phyloP scores from a whole-genome alignment of 2,113 vertebrate species.

The Hystrix cristata region DNA sequence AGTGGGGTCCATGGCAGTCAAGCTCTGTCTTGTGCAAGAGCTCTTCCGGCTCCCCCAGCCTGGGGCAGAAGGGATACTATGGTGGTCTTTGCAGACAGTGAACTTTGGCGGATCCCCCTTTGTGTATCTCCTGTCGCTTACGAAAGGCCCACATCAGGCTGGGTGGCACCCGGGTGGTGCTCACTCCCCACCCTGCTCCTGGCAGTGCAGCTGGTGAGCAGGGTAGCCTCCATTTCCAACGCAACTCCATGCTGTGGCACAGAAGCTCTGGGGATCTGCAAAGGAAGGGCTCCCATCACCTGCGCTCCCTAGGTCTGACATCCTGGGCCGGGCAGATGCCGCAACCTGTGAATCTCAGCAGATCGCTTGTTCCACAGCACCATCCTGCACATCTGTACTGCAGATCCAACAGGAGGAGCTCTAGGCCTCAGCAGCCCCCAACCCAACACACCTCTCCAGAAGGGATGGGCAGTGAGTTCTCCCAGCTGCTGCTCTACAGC shows the following conservation, averaged over 20 bases:
- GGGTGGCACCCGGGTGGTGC: not conserved
- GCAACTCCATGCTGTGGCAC: not conserved
- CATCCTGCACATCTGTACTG: not conserved
- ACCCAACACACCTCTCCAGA: not conserved
- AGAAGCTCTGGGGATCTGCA: not conserved
- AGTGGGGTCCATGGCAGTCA: not conserved
- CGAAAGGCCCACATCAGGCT: not conserved
- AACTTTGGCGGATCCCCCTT: not conserved
- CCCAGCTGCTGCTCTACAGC: not conserved
- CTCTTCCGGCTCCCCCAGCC: not conserved
- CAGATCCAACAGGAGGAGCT: not conserved
- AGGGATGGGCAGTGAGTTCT: not conserved
- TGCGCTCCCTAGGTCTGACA: not conserved
- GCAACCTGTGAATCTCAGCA: not conserved
- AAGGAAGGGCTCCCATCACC: not conserved
- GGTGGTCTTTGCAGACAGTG: not conserved
- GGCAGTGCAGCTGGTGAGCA: not conserved
- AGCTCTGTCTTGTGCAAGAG: not conserved
- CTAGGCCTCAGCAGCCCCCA: not conserved
- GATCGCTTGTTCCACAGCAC: not conserved
- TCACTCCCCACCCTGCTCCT: not conserved
- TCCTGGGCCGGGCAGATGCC: not conserved
- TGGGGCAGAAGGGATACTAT: not conserved
- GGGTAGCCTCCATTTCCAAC: not conserved
- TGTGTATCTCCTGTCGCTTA: not conserved